Conservation (phyloP, 2,113 vertebrate genomes). For the western clawed frog (Xenopus tropicalis) region UCB_Xtro_10.0 CM004447.2:142049001-142049500, state of each 20-base stretch:
- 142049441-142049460: neutral
- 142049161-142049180: neutral
- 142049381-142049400: conserved; percentile 26
- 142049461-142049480: no score
- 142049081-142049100: no score
- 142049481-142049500: no score
- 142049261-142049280: conserved; percentile 36
- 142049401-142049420: conserved; percentile 2
- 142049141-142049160: neutral
- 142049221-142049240: conserved; percentile 16
- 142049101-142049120: no score
- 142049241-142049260: conserved; percentile 15
- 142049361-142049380: conserved; percentile 21
- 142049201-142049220: conserved; percentile 2
- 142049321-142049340: conserved; percentile 18
- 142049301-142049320: neutral
- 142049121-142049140: no score
- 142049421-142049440: neutral
- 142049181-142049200: neutral
- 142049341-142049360: conserved; percentile 33
- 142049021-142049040: no score
- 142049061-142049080: no score
- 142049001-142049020: no score
- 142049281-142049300: conserved; percentile 11
- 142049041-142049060: no score